phyloP scores from a whole-genome alignment of 2,113 vertebrate species.

The Ciconia boyciana region DNA sequence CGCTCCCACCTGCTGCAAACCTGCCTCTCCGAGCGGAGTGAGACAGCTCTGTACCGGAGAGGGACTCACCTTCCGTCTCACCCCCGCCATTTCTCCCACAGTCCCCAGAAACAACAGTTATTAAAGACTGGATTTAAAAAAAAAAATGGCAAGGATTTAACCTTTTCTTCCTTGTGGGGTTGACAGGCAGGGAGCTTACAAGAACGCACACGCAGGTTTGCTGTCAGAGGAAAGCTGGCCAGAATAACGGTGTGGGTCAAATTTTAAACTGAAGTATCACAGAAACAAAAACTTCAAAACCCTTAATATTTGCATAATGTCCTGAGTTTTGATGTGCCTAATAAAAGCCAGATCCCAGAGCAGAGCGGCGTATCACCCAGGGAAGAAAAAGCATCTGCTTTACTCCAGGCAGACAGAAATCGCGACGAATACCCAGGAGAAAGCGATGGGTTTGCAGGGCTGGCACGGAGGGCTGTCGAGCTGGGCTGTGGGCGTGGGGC shows the following conservation, averaged over 20 bases:
- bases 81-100: not conserved
- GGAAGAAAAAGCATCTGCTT: not conserved
- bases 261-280: not conserved
- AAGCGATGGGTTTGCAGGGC: not conserved
- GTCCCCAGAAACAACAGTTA: not conserved
- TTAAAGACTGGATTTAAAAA: not conserved
- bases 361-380: not conserved
- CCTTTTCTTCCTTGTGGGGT: not conserved
- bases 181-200: not conserved
- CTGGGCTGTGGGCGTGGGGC: not conserved
- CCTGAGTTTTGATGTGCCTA: rapidly evolving
- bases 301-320: not conserved
- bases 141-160: not conserved
- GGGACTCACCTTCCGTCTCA: not conserved
- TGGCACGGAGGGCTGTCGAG: not conserved
- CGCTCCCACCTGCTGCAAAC: not conserved
- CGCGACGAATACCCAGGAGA: not conserved
- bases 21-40: not conserved
- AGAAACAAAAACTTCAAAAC: not conserved
- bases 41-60: rapidly evolving
- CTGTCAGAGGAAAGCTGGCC: not conserved
- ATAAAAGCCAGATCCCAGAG: not conserved
- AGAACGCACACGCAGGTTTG: rapidly evolving
- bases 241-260: not conserved
- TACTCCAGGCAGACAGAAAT: not conserved